Conservation (phyloP, 2,888 invertebrate genomes). For the Luperina nickerlii region DNA sequence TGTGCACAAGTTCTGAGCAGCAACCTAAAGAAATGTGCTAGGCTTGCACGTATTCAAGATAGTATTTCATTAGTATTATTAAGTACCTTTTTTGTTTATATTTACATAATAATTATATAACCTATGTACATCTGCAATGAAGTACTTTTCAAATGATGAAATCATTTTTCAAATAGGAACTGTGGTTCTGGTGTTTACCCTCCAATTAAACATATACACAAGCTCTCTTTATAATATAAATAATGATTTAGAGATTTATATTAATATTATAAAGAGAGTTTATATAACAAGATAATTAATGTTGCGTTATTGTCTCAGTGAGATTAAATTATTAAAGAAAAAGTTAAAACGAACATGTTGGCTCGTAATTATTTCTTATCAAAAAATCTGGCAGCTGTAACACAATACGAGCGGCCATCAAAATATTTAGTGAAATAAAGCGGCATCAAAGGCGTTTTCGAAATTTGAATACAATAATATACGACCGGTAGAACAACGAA, state of each 20-base stretch:
- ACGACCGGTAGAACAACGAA: conserved; percentile 67
- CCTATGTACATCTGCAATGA: too few relatives aligned
- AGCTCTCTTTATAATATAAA: too few relatives aligned
- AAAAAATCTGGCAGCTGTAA: conserved; percentile 44
- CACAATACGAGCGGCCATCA: conserved; percentile 54
- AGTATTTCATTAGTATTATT: too few relatives aligned
- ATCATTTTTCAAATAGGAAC: too few relatives aligned
- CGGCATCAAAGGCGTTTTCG: conserved; percentile 62
- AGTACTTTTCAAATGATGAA: too few relatives aligned
- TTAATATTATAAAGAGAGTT: background rate
- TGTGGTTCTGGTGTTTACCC: background rate
- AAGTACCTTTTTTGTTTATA: too few relatives aligned
- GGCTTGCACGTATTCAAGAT: too few relatives aligned
- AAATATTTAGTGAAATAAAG: conserved; percentile 60
- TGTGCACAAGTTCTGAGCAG: too few relatives aligned
- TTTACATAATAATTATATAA: too few relatives aligned
- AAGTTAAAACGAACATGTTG: background rate
- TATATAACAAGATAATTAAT: background rate
- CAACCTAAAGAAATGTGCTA: too few relatives aligned
- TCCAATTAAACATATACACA: background rate
- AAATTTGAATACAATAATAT: conserved; percentile 81
- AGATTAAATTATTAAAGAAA: background rate
- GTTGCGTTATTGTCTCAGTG: too few relatives aligned
- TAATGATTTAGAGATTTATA: too few relatives aligned
- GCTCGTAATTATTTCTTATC: conserved; percentile 45